phyloP scores from a whole-genome alignment of 2,888 invertebrate species.

The Lissocephala sabroskyi region DNA sequence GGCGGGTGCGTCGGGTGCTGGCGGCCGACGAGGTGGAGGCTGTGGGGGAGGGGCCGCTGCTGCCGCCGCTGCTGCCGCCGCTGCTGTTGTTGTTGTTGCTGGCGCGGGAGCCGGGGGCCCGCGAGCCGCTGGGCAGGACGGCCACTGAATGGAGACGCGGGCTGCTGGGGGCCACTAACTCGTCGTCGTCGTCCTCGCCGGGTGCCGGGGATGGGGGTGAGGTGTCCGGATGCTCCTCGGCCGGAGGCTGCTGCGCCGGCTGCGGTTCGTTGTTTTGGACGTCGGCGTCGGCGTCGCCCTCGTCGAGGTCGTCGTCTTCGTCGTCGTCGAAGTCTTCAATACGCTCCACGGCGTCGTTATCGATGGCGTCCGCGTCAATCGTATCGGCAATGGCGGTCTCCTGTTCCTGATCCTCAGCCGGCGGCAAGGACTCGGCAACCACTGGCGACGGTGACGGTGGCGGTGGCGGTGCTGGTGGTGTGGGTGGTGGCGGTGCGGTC shows the following conservation, averaged over 20 bases:
- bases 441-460: slow-evolving; percentile 3
- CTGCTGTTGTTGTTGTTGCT: slow-evolving; percentile 14
- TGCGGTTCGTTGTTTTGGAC: too few species aligned
- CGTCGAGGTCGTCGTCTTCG: slow-evolving; percentile 8
- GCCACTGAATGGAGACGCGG: slow-evolving; percentile 47
- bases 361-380: slow-evolving; percentile 46
- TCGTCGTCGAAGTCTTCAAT: slow-evolving; percentile 43
- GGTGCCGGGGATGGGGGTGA: slow-evolving; percentile 18
- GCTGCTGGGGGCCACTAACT: slow-evolving; percentile 7
- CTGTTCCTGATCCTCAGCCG: too few species aligned
- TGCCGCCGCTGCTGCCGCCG: slow-evolving; percentile 16
- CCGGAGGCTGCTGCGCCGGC: slow-evolving; percentile 5
- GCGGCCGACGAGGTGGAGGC: slow-evolving; percentile 3
- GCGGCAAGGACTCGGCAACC: slow-evolving; percentile 8
- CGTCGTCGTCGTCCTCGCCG: slow-evolving; percentile 29
- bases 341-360: slow-evolving; percentile 52
- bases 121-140: slow-evolving; percentile 41
- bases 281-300: slow-evolving; percentile 10
- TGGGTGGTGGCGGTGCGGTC: slow-evolving; percentile 32
- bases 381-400: slow-evolving; percentile 45
- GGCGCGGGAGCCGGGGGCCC: slow-evolving; percentile 44
- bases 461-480: slow-evolving; percentile 16
- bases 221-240: too few species aligned
- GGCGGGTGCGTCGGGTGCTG: slow-evolving; percentile 41
- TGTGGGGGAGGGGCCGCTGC: slow-evolving; percentile 11